Evolutionary conservation across 2,888 invertebrate genomes (phyloP).

Genomic region (Heliconius sara): DNA sequence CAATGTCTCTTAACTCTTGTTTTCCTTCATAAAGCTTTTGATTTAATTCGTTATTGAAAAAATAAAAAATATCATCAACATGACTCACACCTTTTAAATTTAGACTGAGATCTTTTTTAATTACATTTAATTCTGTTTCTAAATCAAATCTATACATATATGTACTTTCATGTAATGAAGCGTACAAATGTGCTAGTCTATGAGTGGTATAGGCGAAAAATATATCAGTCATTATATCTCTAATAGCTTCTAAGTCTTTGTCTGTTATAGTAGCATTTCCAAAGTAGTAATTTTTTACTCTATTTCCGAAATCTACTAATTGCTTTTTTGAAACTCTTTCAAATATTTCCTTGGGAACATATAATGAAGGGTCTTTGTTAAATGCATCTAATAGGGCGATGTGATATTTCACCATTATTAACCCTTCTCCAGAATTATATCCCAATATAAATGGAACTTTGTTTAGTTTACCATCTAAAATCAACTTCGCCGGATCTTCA

Average conservation of each 20-base stretch:
- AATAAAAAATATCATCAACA: slow-evolving; percentile 77
- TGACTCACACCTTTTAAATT: slow-evolving; percentile 70
- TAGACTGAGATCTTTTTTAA: slow-evolving; percentile 55
- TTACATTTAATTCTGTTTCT: slow-evolving; percentile 61
- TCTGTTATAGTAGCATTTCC: slow-evolving; percentile 54
- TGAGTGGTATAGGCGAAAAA: slow-evolving; percentile 60
- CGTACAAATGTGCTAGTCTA: slow-evolving; percentile 61
- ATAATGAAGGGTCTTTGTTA: slow-evolving; percentile 58
- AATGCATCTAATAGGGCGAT: slow-evolving; percentile 53
- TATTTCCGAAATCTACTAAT: slow-evolving; percentile 57
- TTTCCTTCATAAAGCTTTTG: slow-evolving; percentile 60
- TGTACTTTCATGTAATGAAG: slow-evolving; percentile 49
- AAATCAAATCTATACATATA: slow-evolving; percentile 66
- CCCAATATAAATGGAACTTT: slow-evolving; percentile 65
- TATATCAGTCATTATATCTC: slow-evolving; percentile 57
- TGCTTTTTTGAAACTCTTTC: slow-evolving; percentile 52
- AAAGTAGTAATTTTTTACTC: slow-evolving; percentile 62
- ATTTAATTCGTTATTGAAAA: slow-evolving; percentile 66
- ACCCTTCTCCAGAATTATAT: slow-evolving; percentile 66
- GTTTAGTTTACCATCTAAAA: slow-evolving; percentile 55
- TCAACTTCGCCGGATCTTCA: slow-evolving; percentile 55
- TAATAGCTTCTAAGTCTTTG: slow-evolving; percentile 53
- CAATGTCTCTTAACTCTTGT: slow-evolving; percentile 60
- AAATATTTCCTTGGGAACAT: slow-evolving; percentile 61
- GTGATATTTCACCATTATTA: slow-evolving; percentile 55